A percentile compares a stretch with the other conserved stretches of the same genome.
Evolutionary conservation across 2,888 invertebrate genomes (phyloP).

Genomic region (Phortica okadai): DNA sequence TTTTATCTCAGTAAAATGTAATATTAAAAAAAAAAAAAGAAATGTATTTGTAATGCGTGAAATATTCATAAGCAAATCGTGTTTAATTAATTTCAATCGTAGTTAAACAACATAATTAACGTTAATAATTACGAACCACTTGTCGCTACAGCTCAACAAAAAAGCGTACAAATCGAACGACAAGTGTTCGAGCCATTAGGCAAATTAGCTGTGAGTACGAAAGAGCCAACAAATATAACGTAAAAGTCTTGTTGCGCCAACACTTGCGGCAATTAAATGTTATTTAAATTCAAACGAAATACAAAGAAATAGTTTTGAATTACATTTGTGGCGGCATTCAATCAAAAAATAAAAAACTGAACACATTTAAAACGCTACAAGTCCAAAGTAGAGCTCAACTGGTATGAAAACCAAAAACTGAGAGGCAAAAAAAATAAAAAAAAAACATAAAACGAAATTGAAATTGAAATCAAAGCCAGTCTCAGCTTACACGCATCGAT

Average conservation of each 20-base stretch:
- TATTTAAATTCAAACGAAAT: conserved; percentile 52
- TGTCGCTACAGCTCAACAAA: conserved; percentile 32
- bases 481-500: conserved; percentile 54
- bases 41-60: background rate
- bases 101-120: conserved; percentile 67
- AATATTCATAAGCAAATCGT: conserved; percentile 59
- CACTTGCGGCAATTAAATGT: conserved; percentile 55
- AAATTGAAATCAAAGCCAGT: conserved; percentile 39
- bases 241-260: conserved; percentile 12
- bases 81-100: conserved; percentile 63
- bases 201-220: conserved; percentile 53
- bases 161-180: background rate
- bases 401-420: background rate
- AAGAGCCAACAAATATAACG: background rate
- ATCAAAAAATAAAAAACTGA: background rate
- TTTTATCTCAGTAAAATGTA: background rate
- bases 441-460: background rate
- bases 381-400: background rate
- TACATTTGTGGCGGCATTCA: conserved; percentile 1
- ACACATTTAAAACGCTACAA: background rate
- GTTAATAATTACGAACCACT: conserved; percentile 41
- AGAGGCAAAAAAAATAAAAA: background rate
- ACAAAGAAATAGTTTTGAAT: background rate
- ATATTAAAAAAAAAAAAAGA: background rate
- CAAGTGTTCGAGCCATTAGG: conserved; percentile 51